Conservation (phyloP, 2,888 invertebrate genomes). For the Trachelus troglodyta region DNA sequence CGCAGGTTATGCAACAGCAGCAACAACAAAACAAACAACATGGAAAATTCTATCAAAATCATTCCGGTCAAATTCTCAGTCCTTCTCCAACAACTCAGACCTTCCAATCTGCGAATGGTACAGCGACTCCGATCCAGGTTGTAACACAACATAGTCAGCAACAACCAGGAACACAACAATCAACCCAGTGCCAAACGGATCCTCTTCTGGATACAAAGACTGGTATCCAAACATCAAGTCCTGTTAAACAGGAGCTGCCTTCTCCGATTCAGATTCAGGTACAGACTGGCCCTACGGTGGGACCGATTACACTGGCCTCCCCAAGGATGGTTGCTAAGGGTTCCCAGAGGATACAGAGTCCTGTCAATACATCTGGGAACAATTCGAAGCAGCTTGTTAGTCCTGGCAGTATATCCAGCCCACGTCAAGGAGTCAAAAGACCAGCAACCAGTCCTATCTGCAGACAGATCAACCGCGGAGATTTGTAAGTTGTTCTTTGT, state of each 20-base stretch:
- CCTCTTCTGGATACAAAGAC: conserved; percentile 56
- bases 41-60: conserved; percentile 47
- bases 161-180: conserved; percentile 45
- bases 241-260: conserved; percentile 56
- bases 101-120: conserved; percentile 40
- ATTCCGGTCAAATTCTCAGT: conserved; percentile 55
- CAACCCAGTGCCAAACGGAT: conserved; percentile 61
- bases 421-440: conserved; percentile 62
- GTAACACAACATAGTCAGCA: conserved; percentile 7
- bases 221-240: conserved; percentile 49
- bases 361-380: conserved; percentile 39
- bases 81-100: conserved; percentile 56
- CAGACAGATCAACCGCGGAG: conserved; percentile 59
- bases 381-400: conserved; percentile 48
- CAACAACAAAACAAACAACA: conserved; percentile 13
- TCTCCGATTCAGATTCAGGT: conserved; percentile 55
- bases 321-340: conserved; percentile 45
- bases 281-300: conserved; percentile 50
- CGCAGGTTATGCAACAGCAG: conserved; percentile 24
- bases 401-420: conserved; percentile 45
- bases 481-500: conserved; percentile 56
- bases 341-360: conserved; percentile 40
- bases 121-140: conserved; percentile 27
- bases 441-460: conserved; percentile 60
- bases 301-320: conserved; percentile 47